These are phyloP conservation scores for Chelon auratus DNA, from an alignment of 2,797 vertebrate genomes.

Conservation along the genomic window DNA sequence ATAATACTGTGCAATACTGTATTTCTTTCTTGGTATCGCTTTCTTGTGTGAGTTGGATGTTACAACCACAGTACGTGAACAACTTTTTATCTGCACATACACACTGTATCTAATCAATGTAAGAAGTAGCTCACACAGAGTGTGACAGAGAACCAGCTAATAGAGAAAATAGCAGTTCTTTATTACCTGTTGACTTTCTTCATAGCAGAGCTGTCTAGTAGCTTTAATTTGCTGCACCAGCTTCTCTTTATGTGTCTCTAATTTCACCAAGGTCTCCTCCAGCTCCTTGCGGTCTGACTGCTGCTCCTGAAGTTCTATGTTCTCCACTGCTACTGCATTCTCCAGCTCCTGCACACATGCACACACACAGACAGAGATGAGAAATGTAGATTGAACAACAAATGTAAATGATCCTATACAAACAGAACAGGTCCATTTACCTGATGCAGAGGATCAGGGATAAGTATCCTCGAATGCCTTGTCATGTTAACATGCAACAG, in stretches of 20 bases:
- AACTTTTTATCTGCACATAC: neutral
- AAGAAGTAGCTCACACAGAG: neutral
- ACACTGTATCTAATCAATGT: neutral
- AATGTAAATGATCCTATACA: no score
- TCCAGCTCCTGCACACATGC: constrained; percentile 88
- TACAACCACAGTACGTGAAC: no score
- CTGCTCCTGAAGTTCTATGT: constrained; percentile 89
- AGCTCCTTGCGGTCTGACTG: constrained; percentile 91
- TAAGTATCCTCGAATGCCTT: no score
- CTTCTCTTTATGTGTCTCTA: constrained; percentile 89
- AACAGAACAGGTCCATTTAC: no score
- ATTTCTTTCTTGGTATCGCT: no score
- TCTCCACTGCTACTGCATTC: constrained; percentile 90
- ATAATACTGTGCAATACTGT: no score
- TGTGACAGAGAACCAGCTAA: neutral
- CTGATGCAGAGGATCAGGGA: no score
- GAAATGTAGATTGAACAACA: no score
- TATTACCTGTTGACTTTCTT: constrained; percentile 90
- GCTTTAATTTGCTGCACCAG: constrained; percentile 88
- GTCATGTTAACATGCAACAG: no score
- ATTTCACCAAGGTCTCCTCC: constrained; percentile 88
- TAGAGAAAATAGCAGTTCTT: neutral
- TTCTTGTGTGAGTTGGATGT: no score
- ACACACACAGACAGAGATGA: constrained; percentile 3
- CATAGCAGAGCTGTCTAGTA: constrained; percentile 88